These are phyloP conservation scores for Colius striatus DNA, from an alignment of 2,113 vertebrate genomes.

Conservation along the genomic window DNA sequence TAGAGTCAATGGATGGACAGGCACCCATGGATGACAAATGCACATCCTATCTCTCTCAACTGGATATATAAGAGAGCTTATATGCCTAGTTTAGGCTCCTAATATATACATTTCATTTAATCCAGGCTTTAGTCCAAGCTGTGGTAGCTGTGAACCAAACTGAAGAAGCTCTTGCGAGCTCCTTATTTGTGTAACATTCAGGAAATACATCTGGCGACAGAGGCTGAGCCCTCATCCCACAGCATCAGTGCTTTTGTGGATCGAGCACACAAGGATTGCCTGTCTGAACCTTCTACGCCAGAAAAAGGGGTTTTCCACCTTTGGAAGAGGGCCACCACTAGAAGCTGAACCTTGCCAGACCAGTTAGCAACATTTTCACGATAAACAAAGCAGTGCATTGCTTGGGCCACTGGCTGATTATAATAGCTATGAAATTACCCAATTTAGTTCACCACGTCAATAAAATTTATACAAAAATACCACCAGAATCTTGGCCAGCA, in stretches of 20 bases:
- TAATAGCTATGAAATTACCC: conserved; percentile 64
- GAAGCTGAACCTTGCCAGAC: conserved; percentile 36
- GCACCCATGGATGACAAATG: neutral
- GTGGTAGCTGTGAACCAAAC: neutral
- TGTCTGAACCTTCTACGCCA: neutral
- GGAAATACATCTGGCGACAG: neutral
- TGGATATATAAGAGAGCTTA: neutral
- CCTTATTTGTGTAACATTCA: neutral
- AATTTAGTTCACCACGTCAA: conserved; percentile 54
- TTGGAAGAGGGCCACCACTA: conserved; percentile 16
- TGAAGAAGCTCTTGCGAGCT: neutral
- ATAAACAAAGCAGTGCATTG: conserved; percentile 31
- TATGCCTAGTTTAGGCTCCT: neutral
- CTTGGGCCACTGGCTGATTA: conserved; percentile 50
- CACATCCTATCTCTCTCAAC: fast-evolving
- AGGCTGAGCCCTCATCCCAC: conserved; percentile 12
- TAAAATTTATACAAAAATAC: conserved; percentile 51
- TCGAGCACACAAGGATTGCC: neutral
- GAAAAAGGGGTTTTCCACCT: conserved; percentile 10
- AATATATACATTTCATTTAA: neutral
- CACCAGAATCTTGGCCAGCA: conserved; percentile 51
- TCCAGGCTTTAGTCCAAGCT: neutral
- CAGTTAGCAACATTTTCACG: conserved; percentile 29
- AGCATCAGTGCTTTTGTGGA: neutral
- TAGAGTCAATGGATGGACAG: neutral